phyloP scores from a whole-genome alignment of 2,797 vertebrate species.

The Natrix natrix region DNA sequence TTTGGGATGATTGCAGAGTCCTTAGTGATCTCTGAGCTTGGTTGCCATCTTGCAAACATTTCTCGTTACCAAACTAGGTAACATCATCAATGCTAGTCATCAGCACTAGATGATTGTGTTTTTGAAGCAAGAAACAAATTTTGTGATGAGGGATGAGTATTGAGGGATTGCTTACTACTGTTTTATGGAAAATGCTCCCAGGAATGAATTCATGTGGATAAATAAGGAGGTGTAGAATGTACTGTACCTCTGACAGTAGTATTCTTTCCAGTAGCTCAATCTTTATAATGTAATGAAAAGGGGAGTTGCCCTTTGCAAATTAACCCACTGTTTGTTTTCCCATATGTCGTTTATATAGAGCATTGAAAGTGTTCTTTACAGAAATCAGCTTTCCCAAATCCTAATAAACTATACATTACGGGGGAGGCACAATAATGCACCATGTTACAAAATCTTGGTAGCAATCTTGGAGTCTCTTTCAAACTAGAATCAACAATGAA shows the following conservation, averaged over 20 bases:
- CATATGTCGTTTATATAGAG: neutral
- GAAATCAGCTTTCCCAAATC: neutral
- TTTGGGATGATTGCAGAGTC: neutral
- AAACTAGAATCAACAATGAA: neutral
- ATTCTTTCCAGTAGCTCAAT: neutral
- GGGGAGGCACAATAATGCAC: neutral
- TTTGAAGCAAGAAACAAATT: neutral
- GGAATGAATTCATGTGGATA: slow-evolving; percentile 48
- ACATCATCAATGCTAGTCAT: neutral
- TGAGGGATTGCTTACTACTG: slow-evolving; percentile 43
- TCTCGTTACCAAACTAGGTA: neutral
- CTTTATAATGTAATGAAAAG: neutral
- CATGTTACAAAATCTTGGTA: neutral
- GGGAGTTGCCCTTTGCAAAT: neutral
- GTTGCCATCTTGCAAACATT: neutral
- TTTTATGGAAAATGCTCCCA: slow-evolving; percentile 58
- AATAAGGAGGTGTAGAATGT: slow-evolving; percentile 36
- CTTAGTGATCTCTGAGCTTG: neutral
- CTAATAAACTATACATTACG: neutral
- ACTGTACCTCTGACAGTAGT: neutral
- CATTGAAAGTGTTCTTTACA: neutral
- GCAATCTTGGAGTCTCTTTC: neutral
- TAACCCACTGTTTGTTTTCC: neutral
- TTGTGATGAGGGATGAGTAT: slow-evolving; percentile 11
- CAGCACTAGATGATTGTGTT: neutral